Conservation (phyloP, 2,797 vertebrate genomes). For the Epinephelus malabaricus region DNA sequence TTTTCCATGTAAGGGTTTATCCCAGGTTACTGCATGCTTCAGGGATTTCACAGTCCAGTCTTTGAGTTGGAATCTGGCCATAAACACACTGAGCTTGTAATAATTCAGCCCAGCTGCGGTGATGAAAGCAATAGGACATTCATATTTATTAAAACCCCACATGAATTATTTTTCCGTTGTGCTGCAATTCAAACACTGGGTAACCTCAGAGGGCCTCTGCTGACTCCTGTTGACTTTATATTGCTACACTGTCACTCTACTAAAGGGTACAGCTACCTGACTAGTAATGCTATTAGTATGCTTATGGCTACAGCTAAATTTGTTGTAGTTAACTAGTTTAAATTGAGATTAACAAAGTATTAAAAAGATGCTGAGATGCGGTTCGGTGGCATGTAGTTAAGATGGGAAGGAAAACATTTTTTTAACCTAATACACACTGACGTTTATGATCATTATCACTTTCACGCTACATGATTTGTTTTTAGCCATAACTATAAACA, state of each 20-base stretch:
- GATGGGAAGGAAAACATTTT: not conserved
- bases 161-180: not conserved
- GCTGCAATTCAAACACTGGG: not conserved
- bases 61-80: not conserved
- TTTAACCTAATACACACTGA: not conserved
- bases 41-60: not conserved
- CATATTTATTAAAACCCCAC: not conserved
- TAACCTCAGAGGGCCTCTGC: not conserved
- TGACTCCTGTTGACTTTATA: not conserved
- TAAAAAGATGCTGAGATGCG: slow-evolving; percentile 1
- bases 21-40: not conserved
- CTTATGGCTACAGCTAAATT: slow-evolving; percentile 1
- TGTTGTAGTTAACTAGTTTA: not conserved
- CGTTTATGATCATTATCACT: not conserved
- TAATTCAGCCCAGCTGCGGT: not conserved
- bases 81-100: slow-evolving; percentile 2
- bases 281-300: no score
- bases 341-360: not conserved
- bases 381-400: slow-evolving; percentile 7
- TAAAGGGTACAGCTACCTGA: not conserved
- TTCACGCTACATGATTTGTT: slow-evolving; percentile 4
- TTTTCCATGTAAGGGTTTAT: slow-evolving; percentile 12
- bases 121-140: not conserved
- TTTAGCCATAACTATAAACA: slow-evolving; percentile 8
- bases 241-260: not conserved